Percentiles rank a stretch among this genome's conserved stretches.
phyloP scores from a whole-genome alignment of 2,113 vertebrate species.

The Pseudopodoces humilis region DNA sequence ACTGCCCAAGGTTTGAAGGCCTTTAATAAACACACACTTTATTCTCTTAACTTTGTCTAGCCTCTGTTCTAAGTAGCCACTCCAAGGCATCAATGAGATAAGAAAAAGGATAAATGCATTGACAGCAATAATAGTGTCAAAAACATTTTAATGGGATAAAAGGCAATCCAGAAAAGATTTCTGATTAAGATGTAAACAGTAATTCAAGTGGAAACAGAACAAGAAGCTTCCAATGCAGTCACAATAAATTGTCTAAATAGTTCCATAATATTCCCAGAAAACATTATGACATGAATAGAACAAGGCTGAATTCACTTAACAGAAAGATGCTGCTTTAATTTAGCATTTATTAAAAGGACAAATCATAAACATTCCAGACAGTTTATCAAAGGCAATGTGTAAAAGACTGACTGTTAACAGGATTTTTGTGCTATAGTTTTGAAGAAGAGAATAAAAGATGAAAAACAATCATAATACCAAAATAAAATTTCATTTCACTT shows the following conservation, averaged over 20 bases:
- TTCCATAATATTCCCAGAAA: neutral
- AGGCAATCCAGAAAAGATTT: neutral
- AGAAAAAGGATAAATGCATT: neutral
- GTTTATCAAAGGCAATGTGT: neutral
- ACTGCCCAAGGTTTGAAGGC: neutral
- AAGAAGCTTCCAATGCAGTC: neutral
- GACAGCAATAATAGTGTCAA: neutral
- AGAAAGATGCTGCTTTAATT: neutral
- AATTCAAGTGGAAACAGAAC: neutral
- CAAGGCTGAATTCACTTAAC: neutral
- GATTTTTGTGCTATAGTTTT: neutral
- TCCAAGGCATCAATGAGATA: neutral
- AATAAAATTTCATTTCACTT: neutral
- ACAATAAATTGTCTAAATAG: neutral
- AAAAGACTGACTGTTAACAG: neutral
- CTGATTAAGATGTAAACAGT: neutral
- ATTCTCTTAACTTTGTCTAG: neutral
- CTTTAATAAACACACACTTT: neutral
- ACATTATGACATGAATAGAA: neutral
- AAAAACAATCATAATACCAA: neutral
- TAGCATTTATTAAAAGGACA: neutral
- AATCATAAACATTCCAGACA: neutral
- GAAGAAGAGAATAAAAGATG: neutral
- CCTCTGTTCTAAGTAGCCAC: neutral
- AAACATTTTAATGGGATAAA: neutral